Evolutionary conservation across 2,797 vertebrate species (phyloP).

Genomic region (Harpagifer antarcticus): DNA sequence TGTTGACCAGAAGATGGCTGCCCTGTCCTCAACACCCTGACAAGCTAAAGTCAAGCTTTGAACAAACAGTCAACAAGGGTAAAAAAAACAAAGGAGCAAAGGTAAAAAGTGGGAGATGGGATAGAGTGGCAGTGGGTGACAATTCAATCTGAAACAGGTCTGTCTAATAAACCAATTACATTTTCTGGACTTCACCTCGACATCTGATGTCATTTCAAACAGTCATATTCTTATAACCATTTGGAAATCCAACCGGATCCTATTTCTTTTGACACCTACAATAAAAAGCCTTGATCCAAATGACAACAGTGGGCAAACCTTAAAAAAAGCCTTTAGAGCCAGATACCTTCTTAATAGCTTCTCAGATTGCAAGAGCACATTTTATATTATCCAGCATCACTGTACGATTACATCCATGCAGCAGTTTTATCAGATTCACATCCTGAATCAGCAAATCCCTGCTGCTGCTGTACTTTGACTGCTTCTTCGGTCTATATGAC

Average conservation of each 20-base stretch:
- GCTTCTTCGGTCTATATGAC: not conserved
- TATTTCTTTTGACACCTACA: constrained; percentile 18
- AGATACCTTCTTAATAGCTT: constrained; percentile 14
- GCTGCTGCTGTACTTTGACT: constrained; percentile 5
- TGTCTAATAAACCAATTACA: constrained; percentile 18
- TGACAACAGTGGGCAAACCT: not conserved
- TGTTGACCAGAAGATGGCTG: constrained; percentile 56
- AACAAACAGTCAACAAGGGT: constrained; percentile 20
- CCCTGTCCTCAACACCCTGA: constrained; percentile 48
- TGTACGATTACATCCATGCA: not conserved
- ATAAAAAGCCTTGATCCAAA: not conserved
- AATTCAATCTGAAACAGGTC: no score
- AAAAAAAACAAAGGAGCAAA: constrained; percentile 21
- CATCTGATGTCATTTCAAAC: constrained; percentile 22
- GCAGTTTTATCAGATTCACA: not conserved
- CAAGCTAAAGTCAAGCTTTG: constrained; percentile 48
- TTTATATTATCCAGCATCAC: not conserved
- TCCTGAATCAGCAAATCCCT: constrained; percentile 3
- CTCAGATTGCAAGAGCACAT: not conserved
- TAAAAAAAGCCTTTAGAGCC: constrained; percentile 15
- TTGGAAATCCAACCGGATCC: constrained; percentile 16
- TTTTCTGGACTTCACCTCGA: constrained; percentile 19
- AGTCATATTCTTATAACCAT: constrained; percentile 1
- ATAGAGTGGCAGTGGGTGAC: constrained; percentile 6
- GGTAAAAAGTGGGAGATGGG: not conserved